Base-by-base conservation (phyloP, 2,113 vertebrate species). In the Mixornis gularis region DNA sequence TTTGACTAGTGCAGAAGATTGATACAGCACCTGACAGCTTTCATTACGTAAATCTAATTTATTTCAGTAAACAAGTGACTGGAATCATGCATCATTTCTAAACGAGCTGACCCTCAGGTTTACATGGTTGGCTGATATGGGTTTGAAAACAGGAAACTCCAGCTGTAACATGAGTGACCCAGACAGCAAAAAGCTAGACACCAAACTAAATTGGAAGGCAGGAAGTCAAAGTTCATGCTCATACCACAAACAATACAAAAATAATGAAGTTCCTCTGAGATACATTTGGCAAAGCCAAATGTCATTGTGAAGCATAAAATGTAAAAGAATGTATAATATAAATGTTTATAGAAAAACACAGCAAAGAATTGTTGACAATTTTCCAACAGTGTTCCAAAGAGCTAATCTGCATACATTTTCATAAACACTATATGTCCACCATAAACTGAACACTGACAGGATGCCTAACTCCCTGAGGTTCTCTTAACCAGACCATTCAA, bases 151-250 rank as follows among this genome's bases (percentile, higher is more conserved):
- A 98, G 98, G 98, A 98, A 98, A 96, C 92, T 46, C 97, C 97
- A 98, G 97, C 97, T 98, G 97, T 97, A 97, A 96, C 96, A 95
- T 79, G 95, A 97, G 94, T 98, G 97, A 98, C 97, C 97, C 97
- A 98, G 98, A 98, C 97, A 87, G 97, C 92, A 83, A 95, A 94
- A 96, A 96, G 94, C 91, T 91, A 97, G 88, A 92, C 96, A 96
- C 91, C 84, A 95, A 93, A 92, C 97, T 96, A 97, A 97, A 97
- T 94, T 97, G 96, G 97, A 97, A 97, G 97, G 97, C 97, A 98
- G 98, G 98, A 98, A 98, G 97, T 97, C 96, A 96, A 97, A 96
- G 96, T 95, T 97, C 93, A 93, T 87, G 80, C 93, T 97, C 94
- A 95, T 94, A 91, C 96, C 96, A 97, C 96, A 97, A 97, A 97